Evolutionary conservation across 1,140 invertebrate genomes (phyloP), one percentile per base, ranked within the genome.

Genomic region (Drosophila willistoni): DNA sequence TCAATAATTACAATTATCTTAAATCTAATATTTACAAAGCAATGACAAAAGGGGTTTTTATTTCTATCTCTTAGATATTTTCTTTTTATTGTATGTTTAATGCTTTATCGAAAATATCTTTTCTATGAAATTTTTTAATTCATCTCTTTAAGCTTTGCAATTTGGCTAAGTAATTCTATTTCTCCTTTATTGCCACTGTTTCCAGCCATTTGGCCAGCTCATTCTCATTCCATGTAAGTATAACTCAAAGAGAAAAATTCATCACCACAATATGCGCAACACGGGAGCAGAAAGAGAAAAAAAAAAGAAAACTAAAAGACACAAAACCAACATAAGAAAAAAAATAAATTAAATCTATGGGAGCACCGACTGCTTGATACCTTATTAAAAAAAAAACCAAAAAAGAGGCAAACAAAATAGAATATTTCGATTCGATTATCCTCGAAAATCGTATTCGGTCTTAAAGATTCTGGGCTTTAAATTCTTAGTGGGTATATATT

Each of bases 221-320:
- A n/a, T 22, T 51, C 54, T 29, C 47, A 44, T 65, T 77, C 51
- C 66, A 68, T 80, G 41, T 51, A 72, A 59, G 33, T 76, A 83
- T 82, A 90, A 90, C 87, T 90, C 87, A 90, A 91, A 91, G 84
- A 54, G 81, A 91, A 91, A 91, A 91, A 90, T 90, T 91, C 85
- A 91, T 91, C 90, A 83, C 72, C 76, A 73, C 82, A 82, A 89
- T 89, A 89, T 89, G 84, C 80, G 84, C 84, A 87, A 83, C 84
- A 83, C 64, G 72, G 69, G 73, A 65, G 64, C 41, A 63, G 44
- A 55, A 60, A 66, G 39, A 70, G 68, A 25, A 63, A 44, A 63
- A n/a, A 60, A 33, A 42, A 63, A n/a, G 56, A 33, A 42, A 42
- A 5, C n/a, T 25, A 25, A 25, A 29, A 29, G 29, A 29, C 29